A percentile compares a stretch with the other conserved stretches of the same genome.
phyloP scores from a whole-genome alignment of 2,797 vertebrate genomes.

The Sebastes goodei region DNA sequence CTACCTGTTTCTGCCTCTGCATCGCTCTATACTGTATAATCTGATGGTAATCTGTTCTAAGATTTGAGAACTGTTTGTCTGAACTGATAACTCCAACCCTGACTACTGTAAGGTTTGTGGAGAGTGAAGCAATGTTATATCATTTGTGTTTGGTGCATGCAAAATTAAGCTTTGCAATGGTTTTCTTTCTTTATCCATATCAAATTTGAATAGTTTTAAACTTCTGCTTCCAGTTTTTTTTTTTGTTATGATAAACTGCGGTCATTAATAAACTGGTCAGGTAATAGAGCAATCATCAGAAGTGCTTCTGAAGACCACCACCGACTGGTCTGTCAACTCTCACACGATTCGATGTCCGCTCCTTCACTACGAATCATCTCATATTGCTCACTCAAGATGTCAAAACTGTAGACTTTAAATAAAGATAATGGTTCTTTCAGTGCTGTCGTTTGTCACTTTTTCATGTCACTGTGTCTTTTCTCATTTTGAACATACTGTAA shows the following conservation, averaged over 20 bases:
- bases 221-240: not conserved
- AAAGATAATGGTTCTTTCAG: constrained; percentile 42
- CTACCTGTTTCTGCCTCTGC: not conserved
- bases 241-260: not conserved
- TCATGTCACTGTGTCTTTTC: not conserved
- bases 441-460: not conserved
- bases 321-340: constrained; percentile 47
- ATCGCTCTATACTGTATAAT: not conserved
- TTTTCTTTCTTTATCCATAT: not conserved
- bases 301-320: constrained; percentile 39
- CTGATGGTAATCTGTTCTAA: not conserved
- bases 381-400: not conserved
- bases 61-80: not conserved
- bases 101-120: not conserved
- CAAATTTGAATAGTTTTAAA: not conserved
- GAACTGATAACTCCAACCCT: not conserved
- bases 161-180: not conserved
- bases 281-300: not conserved
- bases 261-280: not conserved
- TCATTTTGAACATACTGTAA: not conserved
- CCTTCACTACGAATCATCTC: not conserved
- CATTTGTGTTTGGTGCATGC: not conserved
- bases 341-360: not conserved
- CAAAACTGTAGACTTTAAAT: constrained; percentile 44
- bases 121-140: not conserved